Evolutionary conservation across 2,888 invertebrate species (phyloP), one percentile per base, ranked within the genome.

Genomic region (Andrena marginata): DNA sequence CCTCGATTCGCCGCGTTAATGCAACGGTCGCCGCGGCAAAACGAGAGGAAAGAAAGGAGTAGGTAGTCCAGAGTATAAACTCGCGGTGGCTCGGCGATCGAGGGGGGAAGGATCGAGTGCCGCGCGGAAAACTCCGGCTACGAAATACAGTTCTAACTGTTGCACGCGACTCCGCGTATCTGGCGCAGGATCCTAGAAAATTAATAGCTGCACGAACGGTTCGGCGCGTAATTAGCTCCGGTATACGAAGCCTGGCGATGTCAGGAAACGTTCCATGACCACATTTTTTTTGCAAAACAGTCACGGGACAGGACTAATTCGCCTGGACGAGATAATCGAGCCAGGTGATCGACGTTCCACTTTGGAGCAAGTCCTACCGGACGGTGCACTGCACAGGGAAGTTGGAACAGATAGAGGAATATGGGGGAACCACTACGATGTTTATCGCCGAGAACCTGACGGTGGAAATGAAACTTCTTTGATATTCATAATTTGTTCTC

Each of bases 71-170:
- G 42, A 42, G 31, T 56, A 20, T 20, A 48, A 42, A 42, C 23
- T 35, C 16, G 51, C 29, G 31, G 2, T 7, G 2, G 35, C 23
- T 64, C 64, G 77, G 65, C n/a, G 31, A 42, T 65, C 64, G 49
- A n/a, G 54, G 23, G 23, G 23, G 60, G 56, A 62, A 65, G 56
- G 51, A n/a, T 62, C 29, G 49, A 42, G 29, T 8, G 60, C 35
- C 13, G 49, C 33, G 68, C 23, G 42, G 62, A 51, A 49, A 65
- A 42, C 33, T 10, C 26, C 26, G 64, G 23, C n/a, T 60, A 23
- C 16, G 64, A 54, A 54, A 69, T 81, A 81, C 82, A 82, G 83
- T 78, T 82, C 72, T 63, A 80, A 82, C 70, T n/a, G 70, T 78
- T 84, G 67, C 74, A 65, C 63, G 26, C 29, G 71, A 48, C 20